These are phyloP conservation scores for Danionella dracula DNA, from an alignment of 2,797 vertebrate species.

Conservation along the genomic window DNA sequence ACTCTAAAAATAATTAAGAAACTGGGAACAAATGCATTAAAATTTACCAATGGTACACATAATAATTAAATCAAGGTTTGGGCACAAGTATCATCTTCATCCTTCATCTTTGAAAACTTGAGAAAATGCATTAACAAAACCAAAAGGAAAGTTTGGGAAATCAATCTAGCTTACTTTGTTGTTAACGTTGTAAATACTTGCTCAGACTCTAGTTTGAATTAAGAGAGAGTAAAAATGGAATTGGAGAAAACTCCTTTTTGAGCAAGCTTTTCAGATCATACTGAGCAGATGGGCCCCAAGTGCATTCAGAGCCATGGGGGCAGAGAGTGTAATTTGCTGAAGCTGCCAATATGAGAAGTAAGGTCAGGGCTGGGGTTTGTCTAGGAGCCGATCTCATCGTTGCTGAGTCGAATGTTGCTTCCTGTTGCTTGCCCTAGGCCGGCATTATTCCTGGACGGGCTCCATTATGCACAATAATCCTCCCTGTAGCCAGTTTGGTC, in stretches of 20 bases:
- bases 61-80: too few species aligned
- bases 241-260: constrained; percentile 18
- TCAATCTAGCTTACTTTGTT: constrained; percentile 56
- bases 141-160: constrained; percentile 1
- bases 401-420: constrained; percentile 92
- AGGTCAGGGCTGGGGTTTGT: constrained; percentile 71
- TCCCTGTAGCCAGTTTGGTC: constrained; percentile 81
- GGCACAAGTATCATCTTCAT: too few species aligned
- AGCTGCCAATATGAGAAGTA: constrained; percentile 70
- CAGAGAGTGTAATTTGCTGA: constrained; percentile 66
- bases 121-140: too few species aligned
- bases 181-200: constrained; percentile 41
- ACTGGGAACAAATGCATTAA: too few species aligned
- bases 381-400: constrained; percentile 72
- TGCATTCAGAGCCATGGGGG: constrained; percentile 25
- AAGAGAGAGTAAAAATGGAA: constrained; percentile 5
- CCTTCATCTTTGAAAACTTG: too few species aligned
- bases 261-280: constrained; percentile 5
- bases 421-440: constrained; percentile 86
- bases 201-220: constrained; percentile 14
- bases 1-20: background rate
- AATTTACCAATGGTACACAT: too few species aligned
- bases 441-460: constrained; percentile 87
- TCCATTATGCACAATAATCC: constrained; percentile 95
- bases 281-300: constrained; percentile 29